Evolutionary conservation across 2,797 vertebrate species (phyloP).

Genomic region (Gymnodraco acuticeps): DNA sequence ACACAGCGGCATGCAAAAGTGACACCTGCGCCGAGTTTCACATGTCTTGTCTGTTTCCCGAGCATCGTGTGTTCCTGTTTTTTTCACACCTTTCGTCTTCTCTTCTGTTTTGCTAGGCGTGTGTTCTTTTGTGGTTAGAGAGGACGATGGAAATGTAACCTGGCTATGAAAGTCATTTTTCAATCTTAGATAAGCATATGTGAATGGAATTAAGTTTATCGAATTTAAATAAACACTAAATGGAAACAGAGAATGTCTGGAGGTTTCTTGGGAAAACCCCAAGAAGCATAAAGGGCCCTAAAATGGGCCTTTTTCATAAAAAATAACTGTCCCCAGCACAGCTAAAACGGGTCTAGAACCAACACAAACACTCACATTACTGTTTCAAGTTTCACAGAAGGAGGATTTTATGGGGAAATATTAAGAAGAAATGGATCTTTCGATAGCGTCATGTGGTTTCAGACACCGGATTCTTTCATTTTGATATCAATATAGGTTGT

Average conservation of each 20-base stretch:
- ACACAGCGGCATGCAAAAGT: conserved; percentile 21
- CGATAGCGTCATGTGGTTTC: conserved; percentile 5
- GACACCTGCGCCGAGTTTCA: conserved; percentile 51
- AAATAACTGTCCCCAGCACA: too few relatives aligned
- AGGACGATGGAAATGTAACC: not conserved
- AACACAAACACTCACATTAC: not conserved
- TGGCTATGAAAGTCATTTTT: not conserved
- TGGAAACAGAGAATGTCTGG: not conserved
- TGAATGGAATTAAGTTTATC: not conserved
- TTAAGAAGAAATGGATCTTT: not conserved
- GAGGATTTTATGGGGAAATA: not conserved
- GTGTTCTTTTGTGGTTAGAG: conserved; percentile 16
- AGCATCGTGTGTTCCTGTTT: conserved; percentile 59
- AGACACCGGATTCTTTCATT: conserved; percentile 1
- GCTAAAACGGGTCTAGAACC: too few relatives aligned
- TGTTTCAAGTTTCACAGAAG: not conserved
- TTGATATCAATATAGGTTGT: not conserved
- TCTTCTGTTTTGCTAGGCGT: conserved; percentile 23
- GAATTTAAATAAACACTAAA: not conserved
- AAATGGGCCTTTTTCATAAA: too few relatives aligned
- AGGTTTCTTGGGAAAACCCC: too few relatives aligned
- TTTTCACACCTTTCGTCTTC: conserved; percentile 70
- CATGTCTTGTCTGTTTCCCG: conserved; percentile 36
- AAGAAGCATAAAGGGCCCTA: too few relatives aligned
- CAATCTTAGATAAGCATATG: not conserved